These are phyloP conservation scores for Parasteatoda tepidariorum DNA, from an alignment of 1,140 invertebrate genomes.

Conservation along the genomic window DNA sequence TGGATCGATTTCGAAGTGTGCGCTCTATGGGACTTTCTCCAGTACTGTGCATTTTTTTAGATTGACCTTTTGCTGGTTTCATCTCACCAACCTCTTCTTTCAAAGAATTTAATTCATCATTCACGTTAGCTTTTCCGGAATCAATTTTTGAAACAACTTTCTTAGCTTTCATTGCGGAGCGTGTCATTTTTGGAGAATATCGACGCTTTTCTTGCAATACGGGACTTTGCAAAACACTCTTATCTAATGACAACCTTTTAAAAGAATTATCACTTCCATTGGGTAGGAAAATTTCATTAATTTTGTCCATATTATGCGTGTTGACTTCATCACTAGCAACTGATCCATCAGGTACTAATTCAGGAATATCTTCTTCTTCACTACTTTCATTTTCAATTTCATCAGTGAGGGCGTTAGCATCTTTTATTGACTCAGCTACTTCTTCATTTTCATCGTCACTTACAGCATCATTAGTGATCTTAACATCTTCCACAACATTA, in stretches of 20 bases:
- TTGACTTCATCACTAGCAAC: no score
- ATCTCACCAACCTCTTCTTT: no score
- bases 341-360: no score
- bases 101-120: no score
- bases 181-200: no score
- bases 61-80: no score
- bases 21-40: not conserved
- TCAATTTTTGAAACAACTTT: no score
- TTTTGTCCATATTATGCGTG: not conserved
- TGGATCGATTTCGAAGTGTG: not conserved
- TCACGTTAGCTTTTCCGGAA: no score
- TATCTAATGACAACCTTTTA: no score
- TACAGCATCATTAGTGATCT: conserved; percentile 63
- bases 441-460: conserved; percentile 63
- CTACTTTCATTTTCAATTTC: not conserved
- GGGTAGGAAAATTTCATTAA: not conserved
- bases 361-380: not conserved
- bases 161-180: no score
- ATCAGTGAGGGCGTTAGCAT: not conserved
- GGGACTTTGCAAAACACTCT: no score
- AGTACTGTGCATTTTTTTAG: not conserved
- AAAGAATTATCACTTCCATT: not conserved
- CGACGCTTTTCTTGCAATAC: no score
- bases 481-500: conserved; percentile 60
- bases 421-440: not conserved